phyloP scores from a whole-genome alignment of 2,113 vertebrate species.

The Manacus vitellinus region DNA sequence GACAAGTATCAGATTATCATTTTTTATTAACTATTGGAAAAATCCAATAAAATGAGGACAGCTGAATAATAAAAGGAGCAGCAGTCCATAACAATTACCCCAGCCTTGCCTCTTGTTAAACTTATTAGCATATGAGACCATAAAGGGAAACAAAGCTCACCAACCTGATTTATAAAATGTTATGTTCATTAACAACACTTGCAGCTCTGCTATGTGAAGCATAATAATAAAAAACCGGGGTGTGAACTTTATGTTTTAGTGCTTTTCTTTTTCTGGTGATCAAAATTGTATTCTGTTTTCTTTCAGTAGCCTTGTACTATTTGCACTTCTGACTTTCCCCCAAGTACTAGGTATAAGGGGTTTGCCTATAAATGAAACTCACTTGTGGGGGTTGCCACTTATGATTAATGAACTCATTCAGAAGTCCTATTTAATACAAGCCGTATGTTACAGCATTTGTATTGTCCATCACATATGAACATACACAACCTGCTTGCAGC shows the following conservation, averaged over 20 bases:
- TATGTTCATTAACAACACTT: constrained; percentile 24
- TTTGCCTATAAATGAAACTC: background rate
- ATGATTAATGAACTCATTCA: background rate
- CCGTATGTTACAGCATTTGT: background rate
- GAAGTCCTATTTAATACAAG: background rate
- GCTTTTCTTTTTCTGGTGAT: constrained; percentile 5
- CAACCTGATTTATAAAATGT: constrained; percentile 30
- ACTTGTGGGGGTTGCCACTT: background rate
- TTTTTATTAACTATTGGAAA: constrained; percentile 51
- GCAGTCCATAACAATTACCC: constrained; percentile 38
- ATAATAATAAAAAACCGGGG: background rate
- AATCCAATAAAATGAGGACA: constrained; percentile 39
- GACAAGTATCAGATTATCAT: constrained; percentile 38
- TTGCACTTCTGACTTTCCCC: background rate
- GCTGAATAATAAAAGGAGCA: constrained; percentile 27
- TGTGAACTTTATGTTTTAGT: constrained; percentile 23
- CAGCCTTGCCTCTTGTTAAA: constrained; percentile 16
- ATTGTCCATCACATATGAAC: background rate
- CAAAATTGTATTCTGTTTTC: background rate
- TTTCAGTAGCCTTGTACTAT: background rate
- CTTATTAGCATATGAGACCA: constrained; percentile 23
- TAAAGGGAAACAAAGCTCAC: constrained; percentile 47
- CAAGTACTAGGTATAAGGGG: background rate
- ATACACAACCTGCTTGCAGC: background rate
- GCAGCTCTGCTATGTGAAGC: background rate